Base-by-base conservation (phyloP, 2,797 vertebrate genomes). In the Bryconaethiops microstoma region DNA sequence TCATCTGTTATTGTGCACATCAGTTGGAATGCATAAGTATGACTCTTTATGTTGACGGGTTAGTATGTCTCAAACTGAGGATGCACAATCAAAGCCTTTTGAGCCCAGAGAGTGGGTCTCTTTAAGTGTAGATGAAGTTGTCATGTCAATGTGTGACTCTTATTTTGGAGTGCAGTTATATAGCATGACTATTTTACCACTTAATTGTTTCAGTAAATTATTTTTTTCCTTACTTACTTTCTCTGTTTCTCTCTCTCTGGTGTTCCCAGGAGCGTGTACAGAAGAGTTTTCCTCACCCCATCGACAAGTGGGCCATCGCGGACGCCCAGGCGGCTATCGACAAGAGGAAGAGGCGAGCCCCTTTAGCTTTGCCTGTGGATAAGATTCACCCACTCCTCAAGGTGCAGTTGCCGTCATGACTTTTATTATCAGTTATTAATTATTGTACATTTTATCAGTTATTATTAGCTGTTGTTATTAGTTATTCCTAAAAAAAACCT, bases 311-410 rank as follows among this genome's bases (percentile, higher is more conserved):
- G 97, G 97, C 97, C 17, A 98, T 99, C 77, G 95, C 95, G 50
- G 97, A 99, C 68, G 97, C 97, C 79, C 97, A 98, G 78, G 96
- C 96, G 0, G 97, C 97, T 85, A 96, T 98, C 39, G 97, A 99
- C 91, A 99, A 98, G 93, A 96, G 95, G 88, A 98, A 97, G 87
- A 92, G 97, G 91, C 96, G 96, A 91, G 98, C 97, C 87, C 97
- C 97, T 0, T 90, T 99, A 72, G 97, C 97, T 78, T 94, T 99
- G 60, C 97, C 97, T 0, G 97, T 98, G 74, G 97, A 99, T 88
- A 98, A 98, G 93, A 99, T 99, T 81, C 97, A 99, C 91, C 97
- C 97, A 17, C 95, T 99, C 78, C 92, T 98, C 81, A 98, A 97
- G 96, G 97, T 97, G 90, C 92, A 80, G 73, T 19, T 35, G 3